Percentiles rank a stretch among this genome's conserved stretches.
phyloP scores from a whole-genome alignment of 2,113 vertebrate genomes.

The Pogonocichla stellata region DNA sequence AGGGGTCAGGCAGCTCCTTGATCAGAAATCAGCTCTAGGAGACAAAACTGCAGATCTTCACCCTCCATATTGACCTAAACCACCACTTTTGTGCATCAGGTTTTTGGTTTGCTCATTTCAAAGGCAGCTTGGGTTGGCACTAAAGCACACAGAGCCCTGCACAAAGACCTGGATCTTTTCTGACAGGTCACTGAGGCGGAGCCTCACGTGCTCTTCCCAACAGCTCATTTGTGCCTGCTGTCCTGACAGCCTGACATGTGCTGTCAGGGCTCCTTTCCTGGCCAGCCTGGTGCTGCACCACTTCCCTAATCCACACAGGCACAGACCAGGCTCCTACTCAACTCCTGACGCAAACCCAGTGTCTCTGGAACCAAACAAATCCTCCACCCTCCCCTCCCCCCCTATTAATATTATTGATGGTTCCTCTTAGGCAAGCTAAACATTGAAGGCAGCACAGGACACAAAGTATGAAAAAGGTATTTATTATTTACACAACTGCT shows the following conservation, averaged over 20 bases:
- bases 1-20: background rate
- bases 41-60: background rate
- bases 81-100: background rate
- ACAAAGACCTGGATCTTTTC: background rate
- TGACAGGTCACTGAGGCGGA: constrained; percentile 24
- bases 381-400: fast-evolving
- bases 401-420: background rate
- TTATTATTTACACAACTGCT: constrained; percentile 83
- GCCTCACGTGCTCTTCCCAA: background rate
- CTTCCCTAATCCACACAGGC: background rate
- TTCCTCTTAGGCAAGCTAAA: background rate
- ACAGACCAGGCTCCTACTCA: background rate
- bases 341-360: background rate
- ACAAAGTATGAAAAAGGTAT: constrained; percentile 76
- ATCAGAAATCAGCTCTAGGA: background rate
- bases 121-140: background rate
- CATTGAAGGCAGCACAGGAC: background rate
- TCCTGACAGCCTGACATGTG: background rate
- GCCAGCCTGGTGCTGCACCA: background rate
- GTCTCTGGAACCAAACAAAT: background rate
- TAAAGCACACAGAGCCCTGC: background rate
- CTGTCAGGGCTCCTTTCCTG: background rate
- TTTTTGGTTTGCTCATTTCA: background rate
- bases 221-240: constrained; percentile 21
- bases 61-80: background rate